A percentile compares a stretch with the other conserved stretches of the same genome.
Conservation (phyloP, 1,140 invertebrate genomes). For the Bombus terrestris region DNA sequence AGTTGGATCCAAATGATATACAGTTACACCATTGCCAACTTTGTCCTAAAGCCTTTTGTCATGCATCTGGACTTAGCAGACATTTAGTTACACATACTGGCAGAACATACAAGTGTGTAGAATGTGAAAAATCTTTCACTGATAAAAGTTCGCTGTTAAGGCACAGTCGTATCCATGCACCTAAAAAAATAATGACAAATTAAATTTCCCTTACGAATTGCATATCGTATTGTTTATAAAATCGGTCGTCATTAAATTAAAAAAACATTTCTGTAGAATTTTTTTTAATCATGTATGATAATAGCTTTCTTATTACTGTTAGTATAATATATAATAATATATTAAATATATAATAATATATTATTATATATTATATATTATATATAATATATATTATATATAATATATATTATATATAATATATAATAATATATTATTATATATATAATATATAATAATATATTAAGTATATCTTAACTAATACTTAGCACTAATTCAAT, state of each 20-base stretch:
- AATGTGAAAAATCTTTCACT: conserved; percentile 87
- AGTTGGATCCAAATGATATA: conserved; percentile 84
- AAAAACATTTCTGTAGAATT: conserved; percentile 14
- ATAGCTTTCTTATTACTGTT: conserved; percentile 24
- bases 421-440: background rate
- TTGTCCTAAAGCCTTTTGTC: conserved; percentile 88
- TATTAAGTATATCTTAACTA: conserved; percentile 14
- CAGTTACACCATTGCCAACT: conserved; percentile 86
- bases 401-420: background rate
- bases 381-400: too few species aligned
- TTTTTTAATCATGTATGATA: conserved; percentile 11
- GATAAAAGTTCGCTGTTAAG: conserved; percentile 88
- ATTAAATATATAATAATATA: too few species aligned
- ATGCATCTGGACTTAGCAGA: conserved; percentile 87
- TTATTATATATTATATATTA: too few species aligned
- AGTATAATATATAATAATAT: background rate
- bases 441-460: background rate
- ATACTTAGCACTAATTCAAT: conserved; percentile 19
- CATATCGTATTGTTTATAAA: background rate
- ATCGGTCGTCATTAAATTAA: conserved; percentile 11
- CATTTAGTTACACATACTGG: conserved; percentile 88
- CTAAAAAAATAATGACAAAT: conserved; percentile 73
- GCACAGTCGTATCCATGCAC: conserved; percentile 83
- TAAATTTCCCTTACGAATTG: conserved; percentile 13
- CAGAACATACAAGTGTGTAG: conserved; percentile 86